Percentiles rank a stretch among this genome's conserved stretches.
phyloP scores from a whole-genome alignment of 2,888 invertebrate species.

The Euplagia quadripunctaria region DNA sequence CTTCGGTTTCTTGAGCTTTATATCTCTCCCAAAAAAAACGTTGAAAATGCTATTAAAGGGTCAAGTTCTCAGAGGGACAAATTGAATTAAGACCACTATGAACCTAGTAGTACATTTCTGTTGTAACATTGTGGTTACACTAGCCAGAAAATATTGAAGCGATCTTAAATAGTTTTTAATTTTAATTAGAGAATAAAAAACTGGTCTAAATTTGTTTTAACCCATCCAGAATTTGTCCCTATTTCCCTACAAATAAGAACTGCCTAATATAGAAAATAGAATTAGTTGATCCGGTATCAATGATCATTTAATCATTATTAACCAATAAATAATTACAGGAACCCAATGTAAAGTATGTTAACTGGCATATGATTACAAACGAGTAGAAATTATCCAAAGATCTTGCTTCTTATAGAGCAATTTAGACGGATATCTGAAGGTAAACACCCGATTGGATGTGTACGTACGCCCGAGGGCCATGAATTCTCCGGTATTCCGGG shows the following conservation, averaged over 20 bases:
- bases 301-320: neutral
- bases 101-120: too few relatives aligned
- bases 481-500: conserved; percentile 35
- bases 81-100: too few relatives aligned
- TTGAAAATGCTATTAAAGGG: too few relatives aligned
- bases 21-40: too few relatives aligned
- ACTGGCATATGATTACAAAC: conserved; percentile 56
- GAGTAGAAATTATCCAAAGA: conserved; percentile 59
- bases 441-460: conserved; percentile 47
- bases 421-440: conserved; percentile 60
- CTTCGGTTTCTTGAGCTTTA: too few relatives aligned
- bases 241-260: neutral
- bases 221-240: neutral
- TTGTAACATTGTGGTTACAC: too few relatives aligned
- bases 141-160: too few relatives aligned
- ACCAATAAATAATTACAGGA: neutral
- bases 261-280: conserved; percentile 2
- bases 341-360: conserved; percentile 54
- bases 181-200: neutral
- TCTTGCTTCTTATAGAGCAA: conserved; percentile 70
- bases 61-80: too few relatives aligned
- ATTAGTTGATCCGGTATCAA: neutral
- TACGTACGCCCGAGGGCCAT: conserved; percentile 25
- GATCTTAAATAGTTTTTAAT: too few relatives aligned
- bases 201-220: neutral